Conservation (phyloP, 2,113 vertebrate genomes). For the Carollia perspicillata region DNA sequence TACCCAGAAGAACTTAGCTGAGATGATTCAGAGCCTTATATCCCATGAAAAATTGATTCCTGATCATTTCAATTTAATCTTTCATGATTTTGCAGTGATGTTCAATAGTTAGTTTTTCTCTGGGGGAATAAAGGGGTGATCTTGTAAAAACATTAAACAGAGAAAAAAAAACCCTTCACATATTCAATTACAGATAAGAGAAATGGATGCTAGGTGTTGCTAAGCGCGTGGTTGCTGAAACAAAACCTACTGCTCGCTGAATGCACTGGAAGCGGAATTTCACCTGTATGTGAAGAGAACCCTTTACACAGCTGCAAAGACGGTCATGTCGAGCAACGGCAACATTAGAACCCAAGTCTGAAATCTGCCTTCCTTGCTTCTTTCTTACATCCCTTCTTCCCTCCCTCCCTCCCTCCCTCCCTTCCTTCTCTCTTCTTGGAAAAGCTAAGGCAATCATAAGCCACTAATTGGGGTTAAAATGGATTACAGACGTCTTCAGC, state of each 20-base stretch:
- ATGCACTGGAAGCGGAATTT: not conserved
- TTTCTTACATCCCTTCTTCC: no score
- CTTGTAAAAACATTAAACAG: not conserved
- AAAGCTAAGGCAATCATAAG: not conserved
- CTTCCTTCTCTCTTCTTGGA: not conserved
- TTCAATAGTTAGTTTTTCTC: not conserved
- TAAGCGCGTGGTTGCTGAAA: not conserved
- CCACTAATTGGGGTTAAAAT: not conserved
- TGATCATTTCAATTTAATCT: not conserved
- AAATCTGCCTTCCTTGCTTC: not conserved
- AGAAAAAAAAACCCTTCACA: not conserved
- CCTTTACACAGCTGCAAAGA: not conserved
- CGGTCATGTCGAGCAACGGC: not conserved
- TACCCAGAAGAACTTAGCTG: not conserved
- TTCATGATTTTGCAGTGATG: not conserved
- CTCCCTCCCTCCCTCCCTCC: no score
- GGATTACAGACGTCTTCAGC: not conserved
- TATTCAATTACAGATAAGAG: not conserved
- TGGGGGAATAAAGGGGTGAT: not conserved
- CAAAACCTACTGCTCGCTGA: not conserved
- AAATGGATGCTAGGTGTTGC: not conserved
- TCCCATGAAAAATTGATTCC: slow-evolving; percentile 26
- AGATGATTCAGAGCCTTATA: not conserved
- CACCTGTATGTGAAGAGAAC: not conserved
- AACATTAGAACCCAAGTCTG: not conserved